These are phyloP conservation scores for Dryobates pubescens DNA, from an alignment of 2,797 vertebrate species.

Conservation along the genomic window DNA sequence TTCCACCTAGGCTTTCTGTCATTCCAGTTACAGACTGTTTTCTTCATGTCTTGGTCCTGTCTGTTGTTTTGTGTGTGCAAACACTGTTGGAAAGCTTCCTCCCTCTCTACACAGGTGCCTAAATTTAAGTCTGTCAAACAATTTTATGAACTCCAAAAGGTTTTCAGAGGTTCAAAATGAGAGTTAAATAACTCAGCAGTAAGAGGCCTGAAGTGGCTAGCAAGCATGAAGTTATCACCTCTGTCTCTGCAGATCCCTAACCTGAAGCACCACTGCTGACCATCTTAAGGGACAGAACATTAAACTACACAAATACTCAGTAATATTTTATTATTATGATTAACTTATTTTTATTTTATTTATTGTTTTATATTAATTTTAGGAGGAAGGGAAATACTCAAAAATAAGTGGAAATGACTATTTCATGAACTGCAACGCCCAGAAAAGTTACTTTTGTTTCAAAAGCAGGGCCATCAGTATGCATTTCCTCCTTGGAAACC, in stretches of 20 bases:
- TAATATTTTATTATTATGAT: neutral
- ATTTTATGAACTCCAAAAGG: neutral
- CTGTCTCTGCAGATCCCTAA: neutral
- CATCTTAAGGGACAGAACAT: neutral
- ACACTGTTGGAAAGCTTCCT: neutral
- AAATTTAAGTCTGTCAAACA: neutral
- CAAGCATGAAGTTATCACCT: neutral
- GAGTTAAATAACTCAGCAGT: neutral
- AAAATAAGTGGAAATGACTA: neutral
- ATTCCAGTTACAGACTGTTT: neutral
- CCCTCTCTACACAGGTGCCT: neutral
- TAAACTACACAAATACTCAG: neutral
- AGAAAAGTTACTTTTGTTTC: neutral
- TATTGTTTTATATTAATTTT: neutral
- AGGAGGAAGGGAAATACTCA: neutral
- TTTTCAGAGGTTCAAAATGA: neutral
- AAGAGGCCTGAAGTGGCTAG: neutral
- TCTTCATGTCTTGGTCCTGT: neutral
- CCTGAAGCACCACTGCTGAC: neutral
- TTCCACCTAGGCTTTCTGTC: conserved; percentile 16
- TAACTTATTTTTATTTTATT: neutral
- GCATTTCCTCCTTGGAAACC: neutral
- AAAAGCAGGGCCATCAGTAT: neutral
- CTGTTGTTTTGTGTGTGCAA: neutral
- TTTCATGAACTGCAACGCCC: neutral